Percentiles rank a stretch among this genome's conserved stretches.
Conservation (phyloP, 1,140 invertebrate species). For the Hestina assimilis region DNA sequence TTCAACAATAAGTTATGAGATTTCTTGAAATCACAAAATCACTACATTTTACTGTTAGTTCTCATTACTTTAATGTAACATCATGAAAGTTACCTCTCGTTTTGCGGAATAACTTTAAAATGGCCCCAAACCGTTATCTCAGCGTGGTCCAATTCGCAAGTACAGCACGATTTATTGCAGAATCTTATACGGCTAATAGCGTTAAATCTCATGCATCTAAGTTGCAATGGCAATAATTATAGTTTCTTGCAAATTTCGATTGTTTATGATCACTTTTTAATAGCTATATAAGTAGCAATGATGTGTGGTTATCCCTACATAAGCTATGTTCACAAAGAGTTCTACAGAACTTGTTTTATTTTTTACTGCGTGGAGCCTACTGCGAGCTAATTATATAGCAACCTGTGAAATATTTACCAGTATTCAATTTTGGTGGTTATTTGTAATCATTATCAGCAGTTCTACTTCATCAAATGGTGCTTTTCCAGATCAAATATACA, state of each 20-base stretch:
- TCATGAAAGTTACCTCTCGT: conserved; percentile 6
- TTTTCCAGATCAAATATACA: too few species aligned
- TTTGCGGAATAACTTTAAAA: conserved; percentile 12
- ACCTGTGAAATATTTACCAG: too few species aligned
- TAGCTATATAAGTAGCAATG: too few species aligned
- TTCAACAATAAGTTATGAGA: neutral
- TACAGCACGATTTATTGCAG: neutral
- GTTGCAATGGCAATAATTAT: neutral
- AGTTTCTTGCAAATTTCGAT: neutral
- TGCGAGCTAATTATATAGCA: too few species aligned
- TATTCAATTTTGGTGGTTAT: too few species aligned
- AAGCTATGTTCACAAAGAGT: too few species aligned
- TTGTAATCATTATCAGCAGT: too few species aligned
- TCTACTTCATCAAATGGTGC: too few species aligned
- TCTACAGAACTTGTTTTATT: too few species aligned
- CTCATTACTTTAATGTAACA: conserved; percentile 17
- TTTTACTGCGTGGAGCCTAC: too few species aligned
- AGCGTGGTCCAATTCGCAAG: neutral
- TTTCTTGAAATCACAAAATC: conserved; percentile 5
- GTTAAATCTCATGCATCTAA: neutral
- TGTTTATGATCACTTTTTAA: too few species aligned
- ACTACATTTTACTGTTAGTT: conserved; percentile 4
- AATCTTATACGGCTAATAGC: neutral
- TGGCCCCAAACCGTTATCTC: conserved; percentile 7
- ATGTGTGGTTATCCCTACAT: too few species aligned